Evolutionary conservation across 2,888 invertebrate species (phyloP).

Genomic region (Cosmorhoe ocellata): DNA sequence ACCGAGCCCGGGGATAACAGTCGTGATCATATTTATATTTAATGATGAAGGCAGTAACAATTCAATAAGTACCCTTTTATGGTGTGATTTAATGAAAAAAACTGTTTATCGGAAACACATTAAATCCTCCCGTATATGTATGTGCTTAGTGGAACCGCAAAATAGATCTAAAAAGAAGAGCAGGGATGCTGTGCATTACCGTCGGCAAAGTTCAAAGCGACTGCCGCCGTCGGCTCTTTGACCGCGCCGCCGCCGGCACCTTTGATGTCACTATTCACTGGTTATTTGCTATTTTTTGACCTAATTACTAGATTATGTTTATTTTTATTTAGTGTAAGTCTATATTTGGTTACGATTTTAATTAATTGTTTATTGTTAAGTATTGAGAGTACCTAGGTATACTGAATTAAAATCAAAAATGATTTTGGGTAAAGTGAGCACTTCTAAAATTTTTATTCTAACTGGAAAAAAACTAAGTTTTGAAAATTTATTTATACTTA

Average conservation of each 20-base stretch:
- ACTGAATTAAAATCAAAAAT: no score
- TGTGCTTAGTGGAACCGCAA: conserved; percentile 7
- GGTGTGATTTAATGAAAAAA: not conserved
- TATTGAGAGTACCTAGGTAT: no score
- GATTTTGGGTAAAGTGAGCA: no score
- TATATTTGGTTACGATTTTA: not conserved
- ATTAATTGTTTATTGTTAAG: not conserved
- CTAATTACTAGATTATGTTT: conserved; percentile 14
- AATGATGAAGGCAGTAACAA: no score
- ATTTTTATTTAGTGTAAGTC: conserved; percentile 7
- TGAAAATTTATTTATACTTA: no score
- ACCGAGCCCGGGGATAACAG: no score
- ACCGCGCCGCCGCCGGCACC: conserved; percentile 53
- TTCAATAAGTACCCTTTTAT: no score
- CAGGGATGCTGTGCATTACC: conserved; percentile 50
- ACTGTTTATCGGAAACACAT: not conserved
- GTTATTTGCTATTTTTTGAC: conserved; percentile 32
- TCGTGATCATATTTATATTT: no score
- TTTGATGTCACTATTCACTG: conserved; percentile 32
- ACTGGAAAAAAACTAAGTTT: not conserved
- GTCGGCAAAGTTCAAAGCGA: conserved; percentile 58
- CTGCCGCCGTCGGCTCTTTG: conserved; percentile 58
- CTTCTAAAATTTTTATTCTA: no score
- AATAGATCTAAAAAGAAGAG: conserved; percentile 34
- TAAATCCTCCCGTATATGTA: not conserved